Base-by-base conservation (phyloP, 2,888 invertebrate genomes). In the Torymus texanus region DNA sequence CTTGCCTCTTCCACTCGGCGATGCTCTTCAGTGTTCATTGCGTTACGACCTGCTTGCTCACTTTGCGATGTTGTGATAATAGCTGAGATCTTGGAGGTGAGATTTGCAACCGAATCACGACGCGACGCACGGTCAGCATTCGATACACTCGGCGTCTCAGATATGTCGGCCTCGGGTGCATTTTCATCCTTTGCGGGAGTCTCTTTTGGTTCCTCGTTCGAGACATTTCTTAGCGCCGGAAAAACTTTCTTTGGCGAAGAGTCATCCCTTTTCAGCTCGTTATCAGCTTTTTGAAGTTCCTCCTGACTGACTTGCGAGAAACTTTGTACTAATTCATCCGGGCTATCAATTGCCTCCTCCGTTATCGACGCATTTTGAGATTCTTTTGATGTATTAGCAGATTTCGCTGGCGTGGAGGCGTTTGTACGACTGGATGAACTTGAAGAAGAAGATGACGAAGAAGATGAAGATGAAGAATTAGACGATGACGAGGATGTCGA, bases 121-220 rank as follows among this genome's bases (percentile, higher is more conserved):
- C 88, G 18, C 50, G 73, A 85, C 8, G 88, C 89, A 1, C 88
- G 78, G 1, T 88, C 88, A 0, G 79, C 50, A 79, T 89, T 88
- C 0, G 89, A 87, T 70, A 88, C 87, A 55, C 85, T 88, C 0
- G 90, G 90, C 1, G 90, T 90, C 63, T 89, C 90, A 0, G 88
- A 88, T 76, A 90, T 90, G 14, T 84, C 82, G 1, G 85, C 86
- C 68, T 90, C 89, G 1, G 84, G 66, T 2, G 84, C 77, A 70
- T 81, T 81, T 0, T 90, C 88, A 18, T 88, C 86, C 62, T 90
- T 90, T 0, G 84, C 87, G 4, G 90, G 90, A 0, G 89, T 90
- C 81, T 90, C 90, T 59, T 84, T 83, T 14, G 77, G 68, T 3
- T 18, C 14, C 2, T 85, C 81, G 0, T 85, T 84, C 0, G 75